Base-by-base conservation (phyloP, 2,113 vertebrate genomes). In the Dicrurus megarhynchus region DNA sequence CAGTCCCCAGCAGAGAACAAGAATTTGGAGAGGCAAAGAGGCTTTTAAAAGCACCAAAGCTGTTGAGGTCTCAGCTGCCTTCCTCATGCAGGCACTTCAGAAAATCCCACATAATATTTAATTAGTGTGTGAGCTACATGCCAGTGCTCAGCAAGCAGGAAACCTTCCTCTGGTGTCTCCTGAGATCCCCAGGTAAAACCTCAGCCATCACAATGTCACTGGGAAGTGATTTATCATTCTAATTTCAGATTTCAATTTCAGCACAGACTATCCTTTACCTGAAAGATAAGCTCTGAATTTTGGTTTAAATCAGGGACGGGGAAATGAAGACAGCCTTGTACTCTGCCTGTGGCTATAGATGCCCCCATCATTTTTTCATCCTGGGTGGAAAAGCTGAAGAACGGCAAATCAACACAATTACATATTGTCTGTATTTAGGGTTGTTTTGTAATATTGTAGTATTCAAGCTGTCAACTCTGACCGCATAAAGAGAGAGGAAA, bases 371-470 rank as follows among this genome's bases (percentile, higher is more conserved):
- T 41, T 13, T 0, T 55, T 64, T 57, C n/a, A 22, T 49, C 18
- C 30, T 11, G 5, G 13, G 7, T 76, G 28, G 22, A 44, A 56
- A 88, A 75, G 50, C 56, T 47, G 60, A 87, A 78, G 41, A 73
- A 8, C 19, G 55, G 33, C 14, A 44, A 35, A 55, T 17, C 49
- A 39, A 13, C 28, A 27, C 27, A 20, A 11, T 3, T 7, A 4
- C 8, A 5, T 3, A 17, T 10, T 14, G 2, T 32, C 53, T 33
- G n/a, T 33, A 4, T 16, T 56, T 8, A 16, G 70, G 57, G 13
- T 6, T 35, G 28, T 13, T 13, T 1, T 53, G 47, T 3, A 24
- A 16, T 13, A 1, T 2, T 35, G 32, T 3, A 9, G 13, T 13
- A 16, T 24, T 32, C 26, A 6, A 39, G 21, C 16, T 42, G n/a